Evolutionary conservation across 2,797 vertebrate genomes (phyloP).

Genomic region (Kryptolebias ocellatus): DNA sequence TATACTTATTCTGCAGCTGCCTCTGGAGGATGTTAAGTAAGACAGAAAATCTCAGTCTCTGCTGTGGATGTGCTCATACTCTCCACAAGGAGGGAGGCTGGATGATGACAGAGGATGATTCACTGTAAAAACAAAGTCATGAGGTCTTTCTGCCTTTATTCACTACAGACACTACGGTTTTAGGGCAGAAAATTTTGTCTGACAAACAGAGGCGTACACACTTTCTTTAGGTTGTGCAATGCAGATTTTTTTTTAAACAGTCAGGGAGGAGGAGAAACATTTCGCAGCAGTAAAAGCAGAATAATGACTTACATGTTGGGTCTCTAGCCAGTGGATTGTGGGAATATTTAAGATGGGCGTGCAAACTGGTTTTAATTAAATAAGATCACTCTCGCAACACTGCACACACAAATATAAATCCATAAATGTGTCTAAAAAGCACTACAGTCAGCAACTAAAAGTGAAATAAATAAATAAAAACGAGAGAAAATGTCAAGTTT

Average conservation of each 20-base stretch:
- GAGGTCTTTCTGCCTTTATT: constrained; percentile 17
- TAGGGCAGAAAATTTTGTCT: constrained; percentile 33
- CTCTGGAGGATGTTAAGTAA: constrained; percentile 49
- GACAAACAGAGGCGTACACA: not conserved
- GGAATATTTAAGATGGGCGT: constrained; percentile 52
- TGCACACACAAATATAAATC: constrained; percentile 25
- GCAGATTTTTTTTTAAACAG: constrained; percentile 31
- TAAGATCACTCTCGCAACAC: constrained; percentile 33
- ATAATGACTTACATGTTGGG: constrained; percentile 58
- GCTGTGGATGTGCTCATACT: constrained; percentile 13
- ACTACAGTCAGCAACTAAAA: constrained; percentile 15
- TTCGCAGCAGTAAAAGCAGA: constrained; percentile 45
- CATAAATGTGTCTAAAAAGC: constrained; percentile 22
- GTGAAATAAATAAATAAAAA: not conserved
- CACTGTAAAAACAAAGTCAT: constrained; percentile 56
- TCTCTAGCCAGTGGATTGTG: constrained; percentile 47
- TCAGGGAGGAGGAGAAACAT: constrained; percentile 40
- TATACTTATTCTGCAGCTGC: constrained; percentile 50
- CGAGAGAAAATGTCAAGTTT: constrained; percentile 41
- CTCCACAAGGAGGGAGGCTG: constrained; percentile 26
- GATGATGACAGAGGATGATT: constrained; percentile 49
- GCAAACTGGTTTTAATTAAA: constrained; percentile 51
- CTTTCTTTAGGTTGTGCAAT: constrained; percentile 15
- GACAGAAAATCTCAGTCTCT: constrained; percentile 20
- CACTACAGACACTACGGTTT: constrained; percentile 17